Evolutionary conservation across 2,888 invertebrate genomes (phyloP).

Genomic region (Brenthis ino): DNA sequence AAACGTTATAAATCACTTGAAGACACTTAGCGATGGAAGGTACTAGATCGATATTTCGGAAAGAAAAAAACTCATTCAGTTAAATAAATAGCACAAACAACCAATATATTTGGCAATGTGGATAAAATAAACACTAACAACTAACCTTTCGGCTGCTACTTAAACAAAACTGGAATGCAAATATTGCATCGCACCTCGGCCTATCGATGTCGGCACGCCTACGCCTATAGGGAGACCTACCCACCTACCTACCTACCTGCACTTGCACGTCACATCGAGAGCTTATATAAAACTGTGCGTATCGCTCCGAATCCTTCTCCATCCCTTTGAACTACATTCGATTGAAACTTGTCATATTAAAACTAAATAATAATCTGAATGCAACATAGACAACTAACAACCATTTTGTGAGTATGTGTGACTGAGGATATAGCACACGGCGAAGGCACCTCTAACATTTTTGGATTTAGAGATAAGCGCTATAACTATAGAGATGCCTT

Average conservation of each 20-base stretch:
- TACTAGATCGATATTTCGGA: conserved; percentile 76
- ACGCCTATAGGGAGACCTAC: conserved; percentile 40
- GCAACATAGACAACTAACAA: conserved; percentile 78
- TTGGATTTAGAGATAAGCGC: conserved; percentile 34
- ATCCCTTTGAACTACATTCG: conserved; percentile 76
- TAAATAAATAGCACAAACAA: conserved; percentile 80
- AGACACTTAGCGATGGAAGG: conserved; percentile 77
- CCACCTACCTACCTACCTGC: conserved; percentile 51
- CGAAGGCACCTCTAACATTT: conserved; percentile 51
- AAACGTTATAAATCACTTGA: conserved; percentile 74
- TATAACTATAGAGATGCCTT: conserved; percentile 48
- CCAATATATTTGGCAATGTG: conserved; percentile 80
- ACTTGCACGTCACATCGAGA: conserved; percentile 65
- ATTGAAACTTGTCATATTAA: conserved; percentile 72
- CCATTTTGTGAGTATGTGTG: conserved; percentile 73
- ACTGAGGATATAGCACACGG: conserved; percentile 75
- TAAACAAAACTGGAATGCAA: conserved; percentile 82
- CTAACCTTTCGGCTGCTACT: conserved; percentile 72
- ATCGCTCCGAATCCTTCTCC: conserved; percentile 72
- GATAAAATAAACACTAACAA: conserved; percentile 75
- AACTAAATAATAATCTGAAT: conserved; percentile 78
- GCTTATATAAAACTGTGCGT: conserved; percentile 74
- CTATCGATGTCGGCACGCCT: conserved; percentile 39
- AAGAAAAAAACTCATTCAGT: conserved; percentile 49
- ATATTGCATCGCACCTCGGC: conserved; percentile 80